A percentile compares a stretch with the other conserved stretches of the same genome.
These are phyloP conservation scores for Lasioglossum marginatum DNA, from an alignment of 2,888 invertebrate species.

Conservation along the genomic window DNA sequence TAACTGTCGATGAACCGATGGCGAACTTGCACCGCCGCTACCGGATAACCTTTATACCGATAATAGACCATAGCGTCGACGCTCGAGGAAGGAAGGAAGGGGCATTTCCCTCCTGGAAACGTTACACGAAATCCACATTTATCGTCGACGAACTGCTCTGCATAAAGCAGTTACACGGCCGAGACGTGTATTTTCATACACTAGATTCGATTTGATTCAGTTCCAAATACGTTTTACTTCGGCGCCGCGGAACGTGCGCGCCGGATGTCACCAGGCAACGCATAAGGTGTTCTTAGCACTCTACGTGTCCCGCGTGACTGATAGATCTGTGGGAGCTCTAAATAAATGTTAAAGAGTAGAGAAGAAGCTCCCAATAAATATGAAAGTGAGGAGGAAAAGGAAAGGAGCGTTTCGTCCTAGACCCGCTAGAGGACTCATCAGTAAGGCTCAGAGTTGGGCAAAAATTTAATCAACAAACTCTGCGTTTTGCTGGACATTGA, in stretches of 20 bases:
- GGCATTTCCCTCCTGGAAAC: constrained; percentile 8
- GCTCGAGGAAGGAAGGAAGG: background rate
- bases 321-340: too few relatives aligned
- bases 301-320: constrained; percentile 3
- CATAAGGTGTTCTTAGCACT: background rate
- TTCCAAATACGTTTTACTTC: constrained; percentile 25
- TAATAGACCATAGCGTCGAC: constrained; percentile 35
- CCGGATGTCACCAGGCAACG: constrained; percentile 1
- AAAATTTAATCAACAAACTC: too few relatives aligned
- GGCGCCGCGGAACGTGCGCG: background rate
- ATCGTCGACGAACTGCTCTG: constrained; percentile 40
- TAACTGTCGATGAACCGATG: constrained; percentile 15
- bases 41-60: constrained; percentile 47
- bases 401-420: too few relatives aligned
- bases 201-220: constrained; percentile 17
- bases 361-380: too few relatives aligned
- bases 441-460: too few relatives aligned
- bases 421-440: too few relatives aligned
- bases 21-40: constrained; percentile 13
- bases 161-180: constrained; percentile 32
- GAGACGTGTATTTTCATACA: constrained; percentile 20
- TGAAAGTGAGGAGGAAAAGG: too few relatives aligned
- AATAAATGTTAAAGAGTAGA: too few relatives aligned
- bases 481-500: too few relatives aligned
- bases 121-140: constrained; percentile 51